Base-by-base conservation (phyloP, 2,113 vertebrate species). In the Porphyrio hochstetteri region DNA sequence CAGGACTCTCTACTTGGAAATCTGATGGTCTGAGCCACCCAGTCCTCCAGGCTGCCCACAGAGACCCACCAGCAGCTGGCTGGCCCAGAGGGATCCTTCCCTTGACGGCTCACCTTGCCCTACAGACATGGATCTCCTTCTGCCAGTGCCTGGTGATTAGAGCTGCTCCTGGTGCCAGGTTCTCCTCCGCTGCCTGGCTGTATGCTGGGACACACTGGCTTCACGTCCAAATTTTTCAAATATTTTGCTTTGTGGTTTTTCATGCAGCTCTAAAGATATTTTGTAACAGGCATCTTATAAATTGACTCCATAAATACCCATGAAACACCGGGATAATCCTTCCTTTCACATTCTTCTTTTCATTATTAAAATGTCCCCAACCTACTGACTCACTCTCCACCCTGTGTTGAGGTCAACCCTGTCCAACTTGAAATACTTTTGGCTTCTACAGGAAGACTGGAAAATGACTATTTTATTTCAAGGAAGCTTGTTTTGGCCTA, bases 211-310 rank as follows among this genome's bases (percentile, higher is more conserved):
- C 81, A 85, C 1, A 0, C 63, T 97, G 96, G 91, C 88, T 95
- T 95, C 24, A 2, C 16, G 21, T 93, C 75, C 86, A 93, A 40
- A 97, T 94, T 95, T 93, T 97, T 94, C 60, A 95, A 94, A 96
- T 96, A 96, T 84, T 96, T 97, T 93, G 69, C 84, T 82, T 92
- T 92, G 96, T 95, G 92, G 93, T 91, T 96, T 97, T 93, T 95
- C 83, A 31, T 61, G 65, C 38, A 65, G 88, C 1, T 16, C 67
- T 97, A 87, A 88, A 95, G 88, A 87, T 88, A 95, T 89, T 97
- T 96, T 96, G 92, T 93, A 96, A 95, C 96, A 96, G 86, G 81
- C 96, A 97, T 93, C 95, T 95, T 96, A 94, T 93, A 96, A 96
- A 96, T 94, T 92, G 88, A 84, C 81, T 96, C 92, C 94, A 94